These are phyloP conservation scores for Caligus rogercresseyi DNA, from an alignment of 1,140 invertebrate species.

Conservation along the genomic window DNA sequence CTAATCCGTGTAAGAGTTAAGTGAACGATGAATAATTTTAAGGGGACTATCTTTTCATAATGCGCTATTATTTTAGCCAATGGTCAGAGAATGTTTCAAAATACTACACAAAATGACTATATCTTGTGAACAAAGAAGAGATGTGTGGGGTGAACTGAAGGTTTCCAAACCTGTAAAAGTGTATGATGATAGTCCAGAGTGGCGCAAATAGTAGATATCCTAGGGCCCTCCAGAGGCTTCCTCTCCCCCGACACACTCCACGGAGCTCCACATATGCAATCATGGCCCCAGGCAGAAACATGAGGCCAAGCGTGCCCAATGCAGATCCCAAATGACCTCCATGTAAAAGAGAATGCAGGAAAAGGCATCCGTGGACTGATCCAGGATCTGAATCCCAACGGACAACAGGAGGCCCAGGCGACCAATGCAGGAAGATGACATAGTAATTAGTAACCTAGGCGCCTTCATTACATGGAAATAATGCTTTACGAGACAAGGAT, in stretches of 20 bases:
- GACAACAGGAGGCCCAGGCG: background rate
- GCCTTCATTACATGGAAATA: no score
- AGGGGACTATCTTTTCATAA: no score
- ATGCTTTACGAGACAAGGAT: no score
- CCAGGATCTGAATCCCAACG: background rate
- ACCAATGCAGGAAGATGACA: background rate
- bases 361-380: constrained; percentile 13
- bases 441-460: no score
- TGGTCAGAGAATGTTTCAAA: no score
- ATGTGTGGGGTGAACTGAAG: background rate
- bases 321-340: constrained; percentile 4
- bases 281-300: constrained; percentile 4
- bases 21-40: no score
- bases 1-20: no score
- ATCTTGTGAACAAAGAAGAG: background rate
- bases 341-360: constrained; percentile 1
- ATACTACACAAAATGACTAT: no score
- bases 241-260: background rate
- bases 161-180: constrained; percentile 10
- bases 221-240: background rate
- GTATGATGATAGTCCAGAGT: constrained; percentile 12
- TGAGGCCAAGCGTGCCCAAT: background rate
- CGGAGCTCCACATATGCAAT: constrained; percentile 4
- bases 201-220: background rate
- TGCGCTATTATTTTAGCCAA: no score